Conservation (phyloP, 2,113 vertebrate genomes). For the Callorhinus ursinus region DNA sequence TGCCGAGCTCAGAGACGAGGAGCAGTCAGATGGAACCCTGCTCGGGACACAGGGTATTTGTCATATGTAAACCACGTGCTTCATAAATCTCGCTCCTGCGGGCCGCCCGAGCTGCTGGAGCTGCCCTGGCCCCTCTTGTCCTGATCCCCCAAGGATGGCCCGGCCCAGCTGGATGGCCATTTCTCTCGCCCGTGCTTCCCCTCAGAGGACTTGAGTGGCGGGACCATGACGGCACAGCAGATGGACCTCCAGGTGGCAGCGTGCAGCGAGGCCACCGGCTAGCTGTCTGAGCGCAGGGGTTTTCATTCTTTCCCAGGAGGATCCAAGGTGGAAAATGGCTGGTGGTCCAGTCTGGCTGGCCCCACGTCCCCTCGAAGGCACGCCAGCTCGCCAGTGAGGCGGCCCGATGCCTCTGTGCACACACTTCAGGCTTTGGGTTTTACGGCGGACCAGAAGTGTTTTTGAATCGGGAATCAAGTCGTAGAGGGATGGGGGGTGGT, state of each 20-base stretch:
- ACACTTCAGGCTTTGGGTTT: too few relatives aligned
- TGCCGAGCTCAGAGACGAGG: rapidly evolving
- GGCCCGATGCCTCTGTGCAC: not conserved
- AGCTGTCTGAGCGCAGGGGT: not conserved
- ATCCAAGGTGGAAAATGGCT: not conserved
- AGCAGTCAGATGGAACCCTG: rapidly evolving
- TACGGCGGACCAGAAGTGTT: rapidly evolving
- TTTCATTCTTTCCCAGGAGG: not conserved
- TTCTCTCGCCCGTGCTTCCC: not conserved
- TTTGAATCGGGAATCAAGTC: rapidly evolving
- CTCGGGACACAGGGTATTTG: not conserved
- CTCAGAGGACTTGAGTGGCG: not conserved
- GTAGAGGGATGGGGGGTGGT: not conserved
- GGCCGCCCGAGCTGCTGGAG: rapidly evolving
- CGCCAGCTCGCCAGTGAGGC: rapidly evolving
- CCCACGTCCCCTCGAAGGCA: not conserved
- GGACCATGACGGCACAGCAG: not conserved
- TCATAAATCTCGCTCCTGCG: rapidly evolving
- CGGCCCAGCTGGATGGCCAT: rapidly evolving
- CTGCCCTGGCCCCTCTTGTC: too few relatives aligned
- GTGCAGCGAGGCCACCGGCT: not conserved
- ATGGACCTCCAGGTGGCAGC: not conserved
- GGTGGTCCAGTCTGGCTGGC: not conserved
- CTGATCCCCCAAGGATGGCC: not conserved
- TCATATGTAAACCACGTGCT: rapidly evolving